Conservation (phyloP, 2,113 vertebrate species). For the Gobio gobio region DNA sequence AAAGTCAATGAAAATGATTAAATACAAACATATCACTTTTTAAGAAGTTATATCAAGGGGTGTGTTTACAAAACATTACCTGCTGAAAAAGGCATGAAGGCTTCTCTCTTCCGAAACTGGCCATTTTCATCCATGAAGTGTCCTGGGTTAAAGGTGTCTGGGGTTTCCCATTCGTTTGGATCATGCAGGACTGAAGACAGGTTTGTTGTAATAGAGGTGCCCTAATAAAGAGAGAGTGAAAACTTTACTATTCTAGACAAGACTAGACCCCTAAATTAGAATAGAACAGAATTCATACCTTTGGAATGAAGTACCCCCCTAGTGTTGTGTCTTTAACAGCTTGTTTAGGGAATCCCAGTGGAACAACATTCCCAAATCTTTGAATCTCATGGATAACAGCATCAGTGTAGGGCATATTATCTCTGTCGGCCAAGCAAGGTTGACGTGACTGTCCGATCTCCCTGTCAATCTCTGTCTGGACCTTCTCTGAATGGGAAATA, state of each 20-base stretch:
- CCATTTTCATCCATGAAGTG: slow-evolving; percentile 80
- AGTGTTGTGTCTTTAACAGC: slow-evolving; percentile 43
- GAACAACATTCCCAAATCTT: slow-evolving; percentile 69
- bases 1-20: not conserved
- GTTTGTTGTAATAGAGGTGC: slow-evolving; percentile 71
- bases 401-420: slow-evolving; percentile 72
- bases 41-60: not conserved
- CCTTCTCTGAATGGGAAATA: slow-evolving; percentile 14
- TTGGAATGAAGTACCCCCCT: slow-evolving; percentile 68
- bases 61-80: slow-evolving; percentile 59
- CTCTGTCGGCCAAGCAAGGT: slow-evolving; percentile 64
- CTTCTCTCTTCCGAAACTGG: slow-evolving; percentile 74
- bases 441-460: slow-evolving; percentile 57
- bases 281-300: slow-evolving; percentile 57
- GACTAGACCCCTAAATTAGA: not conserved
- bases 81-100: slow-evolving; percentile 79
- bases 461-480: slow-evolving; percentile 59
- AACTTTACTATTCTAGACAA: not conserved
- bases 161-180: slow-evolving; percentile 73
- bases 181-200: slow-evolving; percentile 79
- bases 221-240: slow-evolving; percentile 60
- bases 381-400: slow-evolving; percentile 78
- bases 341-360: slow-evolving; percentile 64
- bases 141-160: slow-evolving; percentile 78
- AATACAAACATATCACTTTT: not conserved